Evolutionary conservation across 2,113 vertebrate species (phyloP), one percentile per base, ranked within the genome.

Genomic region (Daphoenositta chrysoptera): DNA sequence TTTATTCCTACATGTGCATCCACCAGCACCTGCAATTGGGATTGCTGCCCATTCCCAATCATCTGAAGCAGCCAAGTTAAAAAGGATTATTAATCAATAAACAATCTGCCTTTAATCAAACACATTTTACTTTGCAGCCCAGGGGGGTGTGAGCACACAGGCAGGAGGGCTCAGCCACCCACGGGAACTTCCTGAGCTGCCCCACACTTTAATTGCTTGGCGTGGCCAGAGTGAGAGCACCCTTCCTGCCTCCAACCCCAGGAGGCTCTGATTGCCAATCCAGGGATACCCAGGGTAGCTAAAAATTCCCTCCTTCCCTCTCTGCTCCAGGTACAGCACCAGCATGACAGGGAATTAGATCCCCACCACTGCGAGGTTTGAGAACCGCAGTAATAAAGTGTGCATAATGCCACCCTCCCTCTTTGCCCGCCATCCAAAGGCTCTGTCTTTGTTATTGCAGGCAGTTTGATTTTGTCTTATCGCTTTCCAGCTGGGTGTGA

Each of bases 41-140:
- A 54, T 58, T 86, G 71, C 86, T 90, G 86, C 91, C 71, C 23
- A 0, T 11, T 70, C 76, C 47, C 73, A 54, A 93, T 31, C 83
- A 56, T 31, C 76, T 6, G 23, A 63, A 86, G 71, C 58, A 81
- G 64, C 30, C 33, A 50, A 89, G 94, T 88, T 93, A 70, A 18
- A 88, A 89, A 30, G 64, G 80, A 81, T 92, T 92, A 73, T 90
- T 94, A 90, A 92, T 95, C 96, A 95, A 94, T 95, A 94, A 95
- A 81, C 95, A 92, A 73, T 75, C 72, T 75, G 14, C 5, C 69
- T 92, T 70, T 78, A 96, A 94, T 90, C 60, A 92, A 89, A 89
- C 64, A 45, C 2, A 0, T 57, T 90, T 80, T 30, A 6, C 39
- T 83, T 40, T 33, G 66, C 54, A 40, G 56, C 83, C 51, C 39